Evolutionary conservation across 2,797 vertebrate species (phyloP).

Genomic region (Cyclopterus lumpus): DNA sequence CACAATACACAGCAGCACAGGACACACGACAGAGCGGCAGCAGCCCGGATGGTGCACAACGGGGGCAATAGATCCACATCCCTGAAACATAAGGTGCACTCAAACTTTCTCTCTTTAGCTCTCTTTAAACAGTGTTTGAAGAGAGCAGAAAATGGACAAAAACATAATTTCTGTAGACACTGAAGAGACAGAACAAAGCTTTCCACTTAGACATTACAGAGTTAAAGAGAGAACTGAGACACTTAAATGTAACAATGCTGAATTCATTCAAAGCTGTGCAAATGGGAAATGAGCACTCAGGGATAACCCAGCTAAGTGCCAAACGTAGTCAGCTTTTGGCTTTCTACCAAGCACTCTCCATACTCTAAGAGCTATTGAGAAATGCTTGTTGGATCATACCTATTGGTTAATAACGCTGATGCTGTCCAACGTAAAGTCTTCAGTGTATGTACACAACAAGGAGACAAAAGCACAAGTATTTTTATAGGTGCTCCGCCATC

Average conservation of each 20-base stretch:
- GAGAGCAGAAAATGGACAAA: background rate
- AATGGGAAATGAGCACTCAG: background rate
- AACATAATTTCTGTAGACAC: background rate
- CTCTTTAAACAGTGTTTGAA: background rate
- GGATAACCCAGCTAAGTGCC: constrained; percentile 7
- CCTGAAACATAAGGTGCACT: background rate
- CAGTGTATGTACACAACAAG: background rate
- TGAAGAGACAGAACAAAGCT: constrained; percentile 15
- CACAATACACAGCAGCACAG: background rate
- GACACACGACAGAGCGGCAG: background rate
- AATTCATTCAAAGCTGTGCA: constrained; percentile 16
- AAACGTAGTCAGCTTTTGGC: background rate
- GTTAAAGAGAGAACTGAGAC: constrained; percentile 15
- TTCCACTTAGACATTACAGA: background rate
- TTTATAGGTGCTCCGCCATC: background rate
- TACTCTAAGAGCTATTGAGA: background rate
- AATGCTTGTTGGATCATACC: constrained; percentile 1
- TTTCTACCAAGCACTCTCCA: background rate
- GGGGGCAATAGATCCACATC: background rate
- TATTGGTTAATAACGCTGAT: background rate
- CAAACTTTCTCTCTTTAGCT: too few relatives aligned
- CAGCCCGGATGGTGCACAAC: background rate
- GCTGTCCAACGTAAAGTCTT: background rate
- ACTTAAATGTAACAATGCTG: constrained; percentile 12
- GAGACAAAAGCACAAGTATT: background rate